Conservation (phyloP, 2,113 vertebrate genomes). For the Pantherophis guttatus region DNA sequence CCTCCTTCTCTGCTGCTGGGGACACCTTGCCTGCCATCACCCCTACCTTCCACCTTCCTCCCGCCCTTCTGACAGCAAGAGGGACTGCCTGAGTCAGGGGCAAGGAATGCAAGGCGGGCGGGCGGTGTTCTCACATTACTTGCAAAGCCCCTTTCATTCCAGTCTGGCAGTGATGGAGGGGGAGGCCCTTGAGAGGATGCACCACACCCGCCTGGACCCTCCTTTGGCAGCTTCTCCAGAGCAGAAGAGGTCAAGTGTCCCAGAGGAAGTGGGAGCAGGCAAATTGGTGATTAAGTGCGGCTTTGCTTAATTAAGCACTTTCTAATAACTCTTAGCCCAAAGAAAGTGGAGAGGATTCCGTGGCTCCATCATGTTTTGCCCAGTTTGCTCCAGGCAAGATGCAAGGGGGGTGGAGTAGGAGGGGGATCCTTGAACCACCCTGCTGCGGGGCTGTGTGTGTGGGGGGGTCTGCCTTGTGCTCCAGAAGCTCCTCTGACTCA, state of each 20-base stretch:
- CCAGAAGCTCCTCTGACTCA: not conserved
- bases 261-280: constrained; percentile 71
- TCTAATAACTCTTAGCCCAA: constrained; percentile 74
- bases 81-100: constrained; percentile 51
- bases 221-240: constrained; percentile 68
- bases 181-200: constrained; percentile 45
- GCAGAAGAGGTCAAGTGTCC: constrained; percentile 71
- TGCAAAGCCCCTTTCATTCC: constrained; percentile 63
- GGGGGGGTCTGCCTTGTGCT: not conserved
- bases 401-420: constrained; percentile 34
- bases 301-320: constrained; percentile 80
- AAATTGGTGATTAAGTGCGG: constrained; percentile 79
- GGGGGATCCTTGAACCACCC: not conserved
- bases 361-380: constrained; percentile 59
- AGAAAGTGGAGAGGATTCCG: constrained; percentile 63
- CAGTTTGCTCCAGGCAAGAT: constrained; percentile 44
- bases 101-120: constrained; percentile 62
- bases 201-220: constrained; percentile 8
- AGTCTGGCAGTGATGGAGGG: constrained; percentile 62
- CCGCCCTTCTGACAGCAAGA: not conserved
- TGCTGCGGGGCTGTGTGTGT: too few species aligned
- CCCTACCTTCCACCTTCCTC: not conserved
- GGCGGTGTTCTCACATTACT: constrained; percentile 40
- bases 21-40: not conserved
- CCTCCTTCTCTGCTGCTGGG: not conserved